These are phyloP conservation scores for Tryphoninae sp. DNA, from an alignment of 2,888 invertebrate genomes.

Conservation along the genomic window DNA sequence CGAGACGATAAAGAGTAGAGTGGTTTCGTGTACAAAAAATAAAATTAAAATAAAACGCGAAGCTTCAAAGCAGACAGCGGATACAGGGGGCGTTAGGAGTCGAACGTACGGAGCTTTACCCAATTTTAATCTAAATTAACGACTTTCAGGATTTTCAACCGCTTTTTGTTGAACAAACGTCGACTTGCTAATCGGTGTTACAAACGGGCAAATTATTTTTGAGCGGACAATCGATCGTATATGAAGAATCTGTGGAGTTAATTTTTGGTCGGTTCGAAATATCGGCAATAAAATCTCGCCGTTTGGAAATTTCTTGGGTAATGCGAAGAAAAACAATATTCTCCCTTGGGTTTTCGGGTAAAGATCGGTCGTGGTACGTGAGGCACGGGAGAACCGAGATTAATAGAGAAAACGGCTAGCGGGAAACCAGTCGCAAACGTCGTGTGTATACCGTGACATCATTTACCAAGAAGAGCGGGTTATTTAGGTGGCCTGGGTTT, in stretches of 20 bases:
- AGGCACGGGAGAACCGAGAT: background rate
- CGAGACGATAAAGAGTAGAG: background rate
- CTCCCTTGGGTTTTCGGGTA: background rate
- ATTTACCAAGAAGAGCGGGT: constrained; percentile 2
- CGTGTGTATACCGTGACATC: constrained; percentile 7
- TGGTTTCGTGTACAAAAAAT: background rate
- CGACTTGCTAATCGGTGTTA: too few relatives aligned
- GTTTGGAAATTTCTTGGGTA: background rate
- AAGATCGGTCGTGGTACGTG: background rate
- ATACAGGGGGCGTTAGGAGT: background rate
- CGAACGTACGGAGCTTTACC: too few relatives aligned
- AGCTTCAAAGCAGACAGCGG: background rate
- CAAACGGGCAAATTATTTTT: too few relatives aligned
- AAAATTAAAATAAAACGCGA: background rate
- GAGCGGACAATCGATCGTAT: too few relatives aligned
- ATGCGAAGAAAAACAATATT: background rate
- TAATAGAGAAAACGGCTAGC: background rate
- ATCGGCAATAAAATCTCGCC: background rate
- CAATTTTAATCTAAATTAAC: too few relatives aligned
- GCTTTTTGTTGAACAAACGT: too few relatives aligned
- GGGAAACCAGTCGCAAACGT: background rate
- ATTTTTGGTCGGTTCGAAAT: background rate
- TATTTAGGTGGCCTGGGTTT: constrained; percentile 21
- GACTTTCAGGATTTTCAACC: too few relatives aligned
- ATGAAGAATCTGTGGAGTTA: too few relatives aligned